Percentiles rank a stretch among this genome's conserved stretches.
Conservation (phyloP, 1,140 invertebrate genomes). For the Drosophila gunungcola region DNA sequence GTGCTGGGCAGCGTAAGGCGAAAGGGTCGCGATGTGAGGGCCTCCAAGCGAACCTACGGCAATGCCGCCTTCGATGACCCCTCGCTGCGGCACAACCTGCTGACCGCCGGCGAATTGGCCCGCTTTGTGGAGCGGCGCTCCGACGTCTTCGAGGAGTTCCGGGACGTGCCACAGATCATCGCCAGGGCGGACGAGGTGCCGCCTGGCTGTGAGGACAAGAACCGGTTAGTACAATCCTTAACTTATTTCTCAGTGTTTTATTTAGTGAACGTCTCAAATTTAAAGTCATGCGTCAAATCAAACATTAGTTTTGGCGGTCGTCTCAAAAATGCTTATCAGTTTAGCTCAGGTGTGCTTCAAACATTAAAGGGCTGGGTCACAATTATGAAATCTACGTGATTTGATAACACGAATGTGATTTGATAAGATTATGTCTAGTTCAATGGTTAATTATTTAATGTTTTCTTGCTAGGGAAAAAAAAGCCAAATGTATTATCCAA, state of each 20-base stretch:
- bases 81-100: slow-evolving; percentile 73
- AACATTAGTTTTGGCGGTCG: no score
- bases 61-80: slow-evolving; percentile 97
- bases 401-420: neutral
- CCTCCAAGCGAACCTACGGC: slow-evolving; percentile 95
- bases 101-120: slow-evolving; percentile 86
- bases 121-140: slow-evolving; percentile 90
- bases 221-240: slow-evolving; percentile 84
- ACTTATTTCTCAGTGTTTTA: slow-evolving; percentile 2
- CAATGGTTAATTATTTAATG: neutral
- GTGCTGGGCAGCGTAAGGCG: slow-evolving; percentile 91
- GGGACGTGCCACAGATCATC: slow-evolving; percentile 90
- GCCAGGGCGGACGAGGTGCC: slow-evolving; percentile 93
- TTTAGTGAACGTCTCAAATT: no score
- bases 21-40: slow-evolving; percentile 88
- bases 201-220: slow-evolving; percentile 94
- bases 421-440: slow-evolving; percentile 4
- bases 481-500: neutral
- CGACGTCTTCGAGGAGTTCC: slow-evolving; percentile 91
- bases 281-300: no score
- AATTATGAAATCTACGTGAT: slow-evolving; percentile 1
- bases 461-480: neutral
- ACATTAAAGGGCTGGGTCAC: slow-evolving; percentile 11
- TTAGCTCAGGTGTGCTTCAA: neutral
- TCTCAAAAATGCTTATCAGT: neutral